These are phyloP conservation scores for Pituophis catenifer DNA, from an alignment of 2,113 vertebrate species.

Conservation along the genomic window DNA sequence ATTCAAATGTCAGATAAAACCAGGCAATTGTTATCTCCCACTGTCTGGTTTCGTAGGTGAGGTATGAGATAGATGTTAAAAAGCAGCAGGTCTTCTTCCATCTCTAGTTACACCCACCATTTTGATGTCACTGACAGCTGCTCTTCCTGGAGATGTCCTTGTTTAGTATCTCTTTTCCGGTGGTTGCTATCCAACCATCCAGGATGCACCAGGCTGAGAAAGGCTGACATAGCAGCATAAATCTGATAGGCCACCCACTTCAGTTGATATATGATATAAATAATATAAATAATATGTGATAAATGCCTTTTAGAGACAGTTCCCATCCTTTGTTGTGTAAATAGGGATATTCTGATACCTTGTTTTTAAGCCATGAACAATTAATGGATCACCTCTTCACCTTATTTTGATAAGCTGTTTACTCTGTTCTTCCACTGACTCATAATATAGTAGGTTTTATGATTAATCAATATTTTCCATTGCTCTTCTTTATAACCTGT, in stretches of 20 bases:
- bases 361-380: not conserved
- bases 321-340: not conserved
- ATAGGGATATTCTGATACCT: not conserved
- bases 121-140: not conserved
- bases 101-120: not conserved
- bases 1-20: not conserved
- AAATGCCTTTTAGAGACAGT: not conserved
- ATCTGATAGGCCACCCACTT: too few species aligned
- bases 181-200: not conserved
- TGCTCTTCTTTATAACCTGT: slow-evolving; percentile 20
- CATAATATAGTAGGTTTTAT: slow-evolving; percentile 21
- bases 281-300: not conserved
- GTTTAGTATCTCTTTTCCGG: not conserved
- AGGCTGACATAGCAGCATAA: not conserved
- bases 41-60: not conserved
- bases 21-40: not conserved
- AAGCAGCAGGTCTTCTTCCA: not conserved
- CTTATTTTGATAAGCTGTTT: slow-evolving; percentile 13
- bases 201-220: not conserved
- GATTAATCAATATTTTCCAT: slow-evolving; percentile 30
- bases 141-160: not conserved
- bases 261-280: not conserved
- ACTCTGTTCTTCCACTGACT: not conserved
- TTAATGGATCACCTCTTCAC: slow-evolving; percentile 4
- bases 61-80: not conserved